phyloP scores from a whole-genome alignment of 2,113 vertebrate species.

The Hemicordylus capensis region DNA sequence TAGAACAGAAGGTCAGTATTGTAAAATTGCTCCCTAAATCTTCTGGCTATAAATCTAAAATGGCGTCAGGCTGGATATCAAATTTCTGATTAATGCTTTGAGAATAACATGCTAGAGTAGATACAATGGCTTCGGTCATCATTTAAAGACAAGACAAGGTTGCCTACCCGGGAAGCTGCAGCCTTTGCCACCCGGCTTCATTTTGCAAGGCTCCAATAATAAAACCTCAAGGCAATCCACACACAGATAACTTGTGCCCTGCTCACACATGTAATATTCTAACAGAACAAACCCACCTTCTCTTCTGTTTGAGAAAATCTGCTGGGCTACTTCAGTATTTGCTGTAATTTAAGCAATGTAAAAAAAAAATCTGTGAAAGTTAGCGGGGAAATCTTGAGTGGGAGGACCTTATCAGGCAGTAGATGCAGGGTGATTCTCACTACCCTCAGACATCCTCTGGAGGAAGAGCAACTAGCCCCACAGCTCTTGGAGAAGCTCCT shows the following conservation, averaged over 20 bases:
- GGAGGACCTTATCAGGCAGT: too few relatives aligned
- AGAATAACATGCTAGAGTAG: neutral
- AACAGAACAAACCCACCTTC: neutral
- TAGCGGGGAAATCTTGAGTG: neutral
- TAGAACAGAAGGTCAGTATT: neutral
- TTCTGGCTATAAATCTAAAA: constrained; percentile 37
- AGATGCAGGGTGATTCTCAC: too few relatives aligned
- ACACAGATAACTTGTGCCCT: neutral
- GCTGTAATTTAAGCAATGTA: neutral
- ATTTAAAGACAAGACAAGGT: constrained; percentile 15
- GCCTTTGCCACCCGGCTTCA: neutral
- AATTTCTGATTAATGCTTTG: constrained; percentile 39
- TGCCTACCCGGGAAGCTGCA: neutral
- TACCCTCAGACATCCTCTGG: too few relatives aligned
- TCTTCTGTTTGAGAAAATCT: neutral
- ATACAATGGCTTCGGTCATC: neutral
- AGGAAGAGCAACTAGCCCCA: too few relatives aligned
- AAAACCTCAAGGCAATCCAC: neutral
- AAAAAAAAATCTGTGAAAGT: neutral
- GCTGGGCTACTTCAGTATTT: neutral
- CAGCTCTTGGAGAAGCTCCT: too few relatives aligned
- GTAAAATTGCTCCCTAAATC: constrained; percentile 25
- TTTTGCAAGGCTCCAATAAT: constrained; percentile 10
- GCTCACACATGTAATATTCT: neutral
- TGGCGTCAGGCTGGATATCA: neutral